Evolutionary conservation across 1,140 invertebrate species (phyloP), one percentile per base, ranked within the genome.

Genomic region (Paramacrobiotus metropolitanus): DNA sequence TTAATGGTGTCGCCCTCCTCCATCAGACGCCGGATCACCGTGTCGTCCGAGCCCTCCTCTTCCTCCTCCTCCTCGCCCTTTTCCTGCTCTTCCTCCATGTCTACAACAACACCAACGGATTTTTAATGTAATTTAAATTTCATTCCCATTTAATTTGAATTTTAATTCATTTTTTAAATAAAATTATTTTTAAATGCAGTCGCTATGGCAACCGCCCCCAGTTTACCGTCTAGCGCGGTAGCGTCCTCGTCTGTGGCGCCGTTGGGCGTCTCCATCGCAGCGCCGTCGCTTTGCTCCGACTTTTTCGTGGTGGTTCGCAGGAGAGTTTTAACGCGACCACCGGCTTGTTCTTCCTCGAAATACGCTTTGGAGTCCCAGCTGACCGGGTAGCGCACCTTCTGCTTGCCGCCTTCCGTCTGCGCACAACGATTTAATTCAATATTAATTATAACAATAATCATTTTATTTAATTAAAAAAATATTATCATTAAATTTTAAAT

Each of bases 1-100:
- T 84, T 87, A 60, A 96, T 91, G 82, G 90, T 92, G 76, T 96
- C 92, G 64, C 90, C 87, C 64, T 92, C 86, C 71, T 96, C 90
- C 1, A 97, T 74, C n/a, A 95, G 72, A 69, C 91, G 73, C 29
- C 94, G 71, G 28, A 97, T 78, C 2, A 90, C 92, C 73, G 95
- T 90, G 75, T 94, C 93, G 68, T 95, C 91, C n/a, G 87, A 85
- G 15, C 82, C 81, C 63, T 82, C 65, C 20, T 68, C 66, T 62
- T 70, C 68, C 24, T 65, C 66, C 31, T 55, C 62, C 29, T 45
- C 28, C 44, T 67, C 63, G 30, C 60, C 61, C 24, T 67, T 63
- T 44, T 65, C 65, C 60, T 65, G 64, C 59, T 71, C 59, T 62
- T 60, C 59, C 55, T 29, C 2, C 44, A 61, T 60, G n/a, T 59